A percentile compares a stretch with the other conserved stretches of the same genome.
Evolutionary conservation across 2,797 vertebrate species (phyloP).

Genomic region (Poeciliopsis paucimaculata): DNA sequence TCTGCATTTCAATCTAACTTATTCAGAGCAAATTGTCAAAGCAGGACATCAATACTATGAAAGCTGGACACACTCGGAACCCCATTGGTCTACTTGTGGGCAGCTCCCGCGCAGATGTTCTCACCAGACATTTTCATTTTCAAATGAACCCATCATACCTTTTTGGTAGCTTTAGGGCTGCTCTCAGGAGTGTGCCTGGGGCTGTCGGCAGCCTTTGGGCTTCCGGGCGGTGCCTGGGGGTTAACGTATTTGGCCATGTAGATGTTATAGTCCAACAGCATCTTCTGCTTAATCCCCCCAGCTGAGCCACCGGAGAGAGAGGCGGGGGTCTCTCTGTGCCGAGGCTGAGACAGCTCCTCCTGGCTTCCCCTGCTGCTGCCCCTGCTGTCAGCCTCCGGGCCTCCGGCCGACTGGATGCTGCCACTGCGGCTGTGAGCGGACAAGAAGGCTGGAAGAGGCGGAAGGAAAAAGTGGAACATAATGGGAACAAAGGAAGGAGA

Average conservation of each 20-base stretch:
- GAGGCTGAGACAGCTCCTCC: slow-evolving; percentile 86
- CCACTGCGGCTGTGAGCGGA: slow-evolving; percentile 86
- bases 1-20: neutral
- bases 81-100: no score
- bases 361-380: slow-evolving; percentile 91
- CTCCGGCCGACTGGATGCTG: slow-evolving; percentile 79
- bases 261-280: slow-evolving; percentile 90
- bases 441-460: slow-evolving; percentile 78
- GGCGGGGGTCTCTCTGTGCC: slow-evolving; percentile 82
- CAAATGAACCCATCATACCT: slow-evolving; percentile 78
- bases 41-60: neutral
- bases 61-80: neutral
- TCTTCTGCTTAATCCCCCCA: slow-evolving; percentile 83
- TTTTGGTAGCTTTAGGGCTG: slow-evolving; percentile 90
- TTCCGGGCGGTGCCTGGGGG: slow-evolving; percentile 69
- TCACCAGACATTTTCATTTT: neutral
- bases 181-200: slow-evolving; percentile 87
- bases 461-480: neutral
- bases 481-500: neutral
- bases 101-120: neutral
- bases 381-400: slow-evolving; percentile 84
- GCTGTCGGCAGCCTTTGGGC: slow-evolving; percentile 80
- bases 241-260: slow-evolving; percentile 96
- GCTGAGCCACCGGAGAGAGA: slow-evolving; percentile 52
- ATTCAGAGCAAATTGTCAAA: neutral